These are phyloP conservation scores for Mycteria americana DNA, from an alignment of 2,797 vertebrate species.

Conservation along the genomic window DNA sequence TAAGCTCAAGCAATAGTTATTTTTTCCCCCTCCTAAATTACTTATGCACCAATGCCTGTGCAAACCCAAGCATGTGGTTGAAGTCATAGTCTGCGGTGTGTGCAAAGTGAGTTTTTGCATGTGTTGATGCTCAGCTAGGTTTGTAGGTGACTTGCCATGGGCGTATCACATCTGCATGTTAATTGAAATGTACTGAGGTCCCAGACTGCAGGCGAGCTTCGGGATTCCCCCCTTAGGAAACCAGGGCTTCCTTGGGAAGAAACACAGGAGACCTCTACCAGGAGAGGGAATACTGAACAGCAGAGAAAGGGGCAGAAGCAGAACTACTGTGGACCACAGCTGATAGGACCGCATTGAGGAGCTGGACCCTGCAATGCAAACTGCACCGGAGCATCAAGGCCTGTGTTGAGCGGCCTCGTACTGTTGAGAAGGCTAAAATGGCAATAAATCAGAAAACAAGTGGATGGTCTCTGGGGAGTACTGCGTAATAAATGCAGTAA, in stretches of 20 bases:
- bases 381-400: fast-evolving
- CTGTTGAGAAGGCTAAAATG: neutral
- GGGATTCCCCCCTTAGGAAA: neutral
- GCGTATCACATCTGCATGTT: neutral
- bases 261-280: neutral
- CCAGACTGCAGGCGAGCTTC: neutral
- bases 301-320: neutral
- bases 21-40: constrained; percentile 10
- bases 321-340: neutral
- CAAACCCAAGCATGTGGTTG: constrained; percentile 1
- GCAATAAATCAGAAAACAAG: neutral
- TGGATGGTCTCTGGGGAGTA: neutral
- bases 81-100: neutral
- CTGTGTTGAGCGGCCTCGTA: neutral
- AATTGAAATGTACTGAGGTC: neutral
- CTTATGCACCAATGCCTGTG: constrained; percentile 8
- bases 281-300: neutral
- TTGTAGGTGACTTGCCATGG: neutral
- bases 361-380: neutral
- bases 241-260: neutral
- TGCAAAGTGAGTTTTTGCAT: constrained; percentile 14
- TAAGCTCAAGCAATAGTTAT: constrained; percentile 10
- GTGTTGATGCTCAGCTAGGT: neutral
- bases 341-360: neutral
- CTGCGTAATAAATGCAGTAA: neutral